Base-by-base conservation (phyloP, 1,140 invertebrate species). In the Cyphomyrmex costatus region DNA sequence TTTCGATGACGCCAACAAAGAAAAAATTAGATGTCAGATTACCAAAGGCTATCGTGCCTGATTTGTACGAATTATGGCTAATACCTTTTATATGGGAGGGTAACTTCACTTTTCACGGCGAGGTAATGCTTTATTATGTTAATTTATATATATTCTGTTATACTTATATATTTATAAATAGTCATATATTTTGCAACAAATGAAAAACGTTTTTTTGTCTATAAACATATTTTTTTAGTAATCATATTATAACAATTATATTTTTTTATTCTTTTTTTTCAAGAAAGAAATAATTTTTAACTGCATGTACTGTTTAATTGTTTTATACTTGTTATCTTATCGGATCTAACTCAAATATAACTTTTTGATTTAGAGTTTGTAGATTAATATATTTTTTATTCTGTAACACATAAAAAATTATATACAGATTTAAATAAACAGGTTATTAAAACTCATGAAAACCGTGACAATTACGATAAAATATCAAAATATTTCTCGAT, bases 71-170 rank as follows among this genome's bases (percentile, higher is more conserved):
- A 73, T 92, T 98, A 2, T 96, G 96, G 87, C 91, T 98, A 51
- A 96, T 96, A 36, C 97, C 97, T 0, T 97, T 97, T 87, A 96
- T 98, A 58, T 95, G 95, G 92, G 96, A 96, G 90, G 96, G 96
- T 1, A 98, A 98, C 92, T 98, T 98, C 88, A 98, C 97, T 6
- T 97, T 98, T 89, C 92, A 96, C 42, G 98, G 98, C 56, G 96
- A 97, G 94, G 96, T 98, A 46, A 27, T 51, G 61, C 19, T 51
- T 90, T 58, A 42, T 42, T 42, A 2, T 42, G 36, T 42, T 42
- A 42, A 42, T 30, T 30, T 30, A 30, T 30, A 30, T 30, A 30
- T 42, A n/a, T 42, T 42, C 7, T 42, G 36, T 42, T 42, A 42
- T 12, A 42, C 3, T 30, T 30, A 30, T 30, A 30, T 30, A 30